These are phyloP conservation scores for Enhydra lutris DNA, from an alignment of 2,113 vertebrate species.

Conservation along the genomic window DNA sequence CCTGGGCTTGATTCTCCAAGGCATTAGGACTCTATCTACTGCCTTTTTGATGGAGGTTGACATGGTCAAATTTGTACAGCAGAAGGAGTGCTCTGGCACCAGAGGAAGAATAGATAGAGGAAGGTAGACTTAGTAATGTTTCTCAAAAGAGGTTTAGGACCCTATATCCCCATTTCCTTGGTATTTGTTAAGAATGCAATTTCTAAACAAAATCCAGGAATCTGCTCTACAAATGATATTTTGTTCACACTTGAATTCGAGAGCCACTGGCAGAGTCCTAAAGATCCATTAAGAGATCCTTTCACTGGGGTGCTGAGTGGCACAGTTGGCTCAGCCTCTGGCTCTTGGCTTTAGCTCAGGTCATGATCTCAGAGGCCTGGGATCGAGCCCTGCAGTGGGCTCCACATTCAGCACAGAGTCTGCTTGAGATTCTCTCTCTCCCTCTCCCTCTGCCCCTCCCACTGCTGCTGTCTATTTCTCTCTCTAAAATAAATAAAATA, in stretches of 20 bases:
- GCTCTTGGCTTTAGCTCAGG: neutral
- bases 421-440: neutral
- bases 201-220: neutral
- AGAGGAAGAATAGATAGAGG: neutral
- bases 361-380: neutral
- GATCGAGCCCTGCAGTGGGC: fast-evolving
- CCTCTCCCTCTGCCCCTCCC: neutral
- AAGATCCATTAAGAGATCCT: neutral
- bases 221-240: neutral
- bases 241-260: neutral
- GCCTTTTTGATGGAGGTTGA: neutral
- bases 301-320: neutral
- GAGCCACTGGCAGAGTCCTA: neutral
- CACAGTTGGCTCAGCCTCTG: neutral
- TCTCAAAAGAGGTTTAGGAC: neutral
- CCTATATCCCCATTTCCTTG: neutral
- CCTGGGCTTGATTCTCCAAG: neutral
- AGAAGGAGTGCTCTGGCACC: neutral
- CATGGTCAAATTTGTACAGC: neutral
- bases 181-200: neutral
- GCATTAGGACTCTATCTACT: fast-evolving
- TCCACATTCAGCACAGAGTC: neutral
- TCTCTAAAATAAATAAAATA: neutral
- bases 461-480: neutral
- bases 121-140: neutral